Conservation (phyloP, 2,888 invertebrate genomes). For the Cheilosia vulpina region DNA sequence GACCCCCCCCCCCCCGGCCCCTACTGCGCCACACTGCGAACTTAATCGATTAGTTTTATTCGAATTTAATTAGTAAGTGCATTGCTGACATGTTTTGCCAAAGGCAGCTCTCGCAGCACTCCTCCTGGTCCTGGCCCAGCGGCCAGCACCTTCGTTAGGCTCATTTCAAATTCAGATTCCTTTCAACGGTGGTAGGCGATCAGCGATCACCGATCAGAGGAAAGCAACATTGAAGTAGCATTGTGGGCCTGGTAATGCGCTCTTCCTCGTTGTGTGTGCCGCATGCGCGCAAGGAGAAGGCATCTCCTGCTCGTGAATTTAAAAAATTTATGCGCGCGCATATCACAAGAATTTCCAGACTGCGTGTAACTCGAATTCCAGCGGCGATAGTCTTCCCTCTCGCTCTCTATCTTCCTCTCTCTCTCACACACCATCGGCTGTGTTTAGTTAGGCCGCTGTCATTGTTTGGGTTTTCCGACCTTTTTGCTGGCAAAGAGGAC, state of each 20-base stretch:
- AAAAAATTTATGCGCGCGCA: conserved; percentile 77
- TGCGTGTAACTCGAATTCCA: conserved; percentile 76
- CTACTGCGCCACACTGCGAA: conserved; percentile 44
- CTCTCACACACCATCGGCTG: conserved; percentile 37
- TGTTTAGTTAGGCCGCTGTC: conserved; percentile 65
- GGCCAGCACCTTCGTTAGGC: conserved; percentile 37
- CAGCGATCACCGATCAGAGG: conserved; percentile 21
- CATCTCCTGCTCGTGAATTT: conserved; percentile 69
- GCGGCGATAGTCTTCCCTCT: conserved; percentile 55
- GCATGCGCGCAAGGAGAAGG: conserved; percentile 36
- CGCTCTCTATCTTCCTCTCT: neutral
- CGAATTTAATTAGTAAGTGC: conserved; percentile 77
- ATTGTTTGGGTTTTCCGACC: conserved; percentile 79
- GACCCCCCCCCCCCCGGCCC: conserved; percentile 26
- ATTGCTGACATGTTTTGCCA: conserved; percentile 73
- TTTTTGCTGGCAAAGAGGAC: conserved; percentile 79
- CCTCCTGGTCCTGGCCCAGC: conserved; percentile 9
- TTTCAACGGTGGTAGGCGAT: conserved; percentile 35
- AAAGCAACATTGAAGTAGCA: conserved; percentile 13
- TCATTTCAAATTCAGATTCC: conserved; percentile 76
- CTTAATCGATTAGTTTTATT: conserved; percentile 78
- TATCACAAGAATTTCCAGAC: conserved; percentile 76
- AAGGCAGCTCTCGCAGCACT: conserved; percentile 37
- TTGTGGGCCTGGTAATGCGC: conserved; percentile 18
- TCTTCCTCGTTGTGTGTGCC: conserved; percentile 59